Conservation (phyloP, 2,113 vertebrate genomes). For the Semnopithecus entellus region DNA sequence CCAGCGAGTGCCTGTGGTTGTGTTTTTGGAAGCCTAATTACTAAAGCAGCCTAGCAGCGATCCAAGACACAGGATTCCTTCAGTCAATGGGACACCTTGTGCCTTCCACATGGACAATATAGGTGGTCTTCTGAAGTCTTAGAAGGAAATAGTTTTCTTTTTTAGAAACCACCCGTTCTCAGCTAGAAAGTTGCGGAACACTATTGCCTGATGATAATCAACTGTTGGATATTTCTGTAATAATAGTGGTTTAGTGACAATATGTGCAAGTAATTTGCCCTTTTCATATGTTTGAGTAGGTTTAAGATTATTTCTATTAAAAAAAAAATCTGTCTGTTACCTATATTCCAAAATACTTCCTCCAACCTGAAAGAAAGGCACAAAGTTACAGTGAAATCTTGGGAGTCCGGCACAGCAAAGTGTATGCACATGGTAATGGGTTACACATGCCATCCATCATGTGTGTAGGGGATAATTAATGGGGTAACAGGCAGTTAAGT, state of each 20-base stretch:
- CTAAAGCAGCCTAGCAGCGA: neutral
- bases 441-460: conserved; percentile 22
- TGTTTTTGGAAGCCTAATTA: conserved; percentile 11
- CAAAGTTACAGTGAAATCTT: neutral
- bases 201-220: neutral
- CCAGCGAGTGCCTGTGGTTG: neutral
- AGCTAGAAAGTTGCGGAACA: neutral
- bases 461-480: conserved; percentile 20
- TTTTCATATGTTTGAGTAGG: neutral
- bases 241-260: neutral
- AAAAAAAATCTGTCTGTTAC: neutral
- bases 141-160: neutral
- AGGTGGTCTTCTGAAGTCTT: neutral
- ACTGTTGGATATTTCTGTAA: neutral
- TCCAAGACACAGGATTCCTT: neutral
- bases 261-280: neutral
- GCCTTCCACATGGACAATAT: neutral
- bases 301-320: neutral
- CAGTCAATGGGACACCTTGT: neutral
- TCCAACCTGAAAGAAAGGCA: neutral
- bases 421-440: neutral
- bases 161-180: neutral
- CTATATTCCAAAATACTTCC: neutral
- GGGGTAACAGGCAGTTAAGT: neutral
- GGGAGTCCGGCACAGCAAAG: neutral